phyloP scores from a whole-genome alignment of 2,113 vertebrate species.

The Empidonax traillii region DNA sequence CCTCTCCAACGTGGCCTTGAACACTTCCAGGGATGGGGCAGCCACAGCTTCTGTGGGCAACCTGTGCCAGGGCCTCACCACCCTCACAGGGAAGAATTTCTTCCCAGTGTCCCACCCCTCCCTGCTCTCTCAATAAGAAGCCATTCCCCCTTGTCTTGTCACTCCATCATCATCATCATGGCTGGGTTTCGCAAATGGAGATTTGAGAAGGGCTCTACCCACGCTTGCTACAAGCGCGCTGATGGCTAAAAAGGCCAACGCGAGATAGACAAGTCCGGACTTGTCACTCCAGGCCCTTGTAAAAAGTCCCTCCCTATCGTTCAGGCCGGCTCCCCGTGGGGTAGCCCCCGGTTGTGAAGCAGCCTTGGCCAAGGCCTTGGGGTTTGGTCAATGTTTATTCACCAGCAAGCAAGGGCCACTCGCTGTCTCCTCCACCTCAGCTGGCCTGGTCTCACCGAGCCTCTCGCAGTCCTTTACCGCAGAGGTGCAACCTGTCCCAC shows the following conservation, averaged over 20 bases:
- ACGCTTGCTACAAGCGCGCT: too few species aligned
- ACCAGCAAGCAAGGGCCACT: not conserved
- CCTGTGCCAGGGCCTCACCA: not conserved
- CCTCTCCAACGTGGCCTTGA: not conserved
- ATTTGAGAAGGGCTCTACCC: too few species aligned
- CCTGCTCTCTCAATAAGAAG: not conserved
- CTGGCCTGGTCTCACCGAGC: not conserved
- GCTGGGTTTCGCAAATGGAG: too few species aligned
- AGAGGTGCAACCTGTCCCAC: rapidly evolving
- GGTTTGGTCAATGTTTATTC: not conserved
- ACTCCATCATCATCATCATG: not conserved
- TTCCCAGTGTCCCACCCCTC: rapidly evolving
- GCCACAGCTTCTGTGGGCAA: not conserved
- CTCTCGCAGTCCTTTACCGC: not conserved
- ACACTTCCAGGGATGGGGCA: not conserved
- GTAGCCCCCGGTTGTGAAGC: rapidly evolving
- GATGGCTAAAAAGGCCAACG: too few species aligned
- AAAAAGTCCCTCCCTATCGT: not conserved
- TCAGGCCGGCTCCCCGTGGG: rapidly evolving
- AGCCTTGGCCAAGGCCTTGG: not conserved
- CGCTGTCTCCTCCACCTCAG: rapidly evolving
- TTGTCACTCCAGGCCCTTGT: not conserved
- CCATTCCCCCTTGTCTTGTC: rapidly evolving
- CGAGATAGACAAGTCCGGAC: too few species aligned
- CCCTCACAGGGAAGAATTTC: not conserved